Evolutionary conservation across 2,888 invertebrate species (phyloP).

Genomic region (Eumerus sabulonum): DNA sequence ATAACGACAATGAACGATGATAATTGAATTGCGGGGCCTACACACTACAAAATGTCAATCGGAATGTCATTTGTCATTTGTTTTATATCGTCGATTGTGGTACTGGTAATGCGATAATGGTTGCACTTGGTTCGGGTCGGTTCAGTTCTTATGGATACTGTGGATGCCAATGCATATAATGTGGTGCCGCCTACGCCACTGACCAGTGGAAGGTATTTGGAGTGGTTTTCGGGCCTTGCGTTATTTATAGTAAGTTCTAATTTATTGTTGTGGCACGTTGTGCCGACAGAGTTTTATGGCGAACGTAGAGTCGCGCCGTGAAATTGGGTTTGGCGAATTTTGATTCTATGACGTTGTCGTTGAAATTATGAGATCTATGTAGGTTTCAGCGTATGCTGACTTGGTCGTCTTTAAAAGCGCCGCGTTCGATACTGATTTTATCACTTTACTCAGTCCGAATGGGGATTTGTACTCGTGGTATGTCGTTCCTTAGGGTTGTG

Average conservation of each 20-base stretch:
- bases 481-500: no score
- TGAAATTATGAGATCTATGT: no score
- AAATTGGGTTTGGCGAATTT: no score
- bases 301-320: background rate
- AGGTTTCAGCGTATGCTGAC: no score
- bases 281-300: background rate
- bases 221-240: background rate
- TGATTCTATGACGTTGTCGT: no score
- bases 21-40: conserved; percentile 69
- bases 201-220: conserved; percentile 15
- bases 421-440: no score
- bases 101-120: conserved; percentile 64
- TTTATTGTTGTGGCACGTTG: conserved; percentile 22
- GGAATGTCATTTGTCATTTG: conserved; percentile 68
- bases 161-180: conserved; percentile 34
- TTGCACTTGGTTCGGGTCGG: conserved; percentile 61
- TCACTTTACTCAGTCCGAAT: no score
- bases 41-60: conserved; percentile 68
- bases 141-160: conserved; percentile 52
- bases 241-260: conserved; percentile 34
- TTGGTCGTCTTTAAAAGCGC: no score
- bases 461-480: no score
- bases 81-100: conserved; percentile 64
- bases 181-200: conserved; percentile 10
- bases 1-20: conserved; percentile 67